Percentiles rank a stretch among this genome's conserved stretches.
Conservation (phyloP, 2,888 invertebrate species). For the Hirtodrosophila trivittata region DNA sequence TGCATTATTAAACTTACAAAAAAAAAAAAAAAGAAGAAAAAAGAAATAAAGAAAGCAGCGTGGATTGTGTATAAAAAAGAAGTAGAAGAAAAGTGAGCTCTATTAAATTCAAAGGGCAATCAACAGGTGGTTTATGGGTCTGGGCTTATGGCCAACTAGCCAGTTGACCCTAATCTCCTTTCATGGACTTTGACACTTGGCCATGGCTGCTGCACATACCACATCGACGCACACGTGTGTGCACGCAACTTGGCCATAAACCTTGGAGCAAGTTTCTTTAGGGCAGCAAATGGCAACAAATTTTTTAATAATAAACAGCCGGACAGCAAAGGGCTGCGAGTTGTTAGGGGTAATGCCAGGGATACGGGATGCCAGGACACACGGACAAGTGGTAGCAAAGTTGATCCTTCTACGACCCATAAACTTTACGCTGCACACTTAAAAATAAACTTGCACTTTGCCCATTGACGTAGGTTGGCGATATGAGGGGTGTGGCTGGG, state of each 20-base stretch:
- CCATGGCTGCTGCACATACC: slow-evolving; percentile 35
- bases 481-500: no score
- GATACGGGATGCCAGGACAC: not conserved
- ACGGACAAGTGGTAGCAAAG: slow-evolving; percentile 31
- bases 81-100: not conserved
- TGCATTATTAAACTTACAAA: slow-evolving; percentile 51
- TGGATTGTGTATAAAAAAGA: slow-evolving; percentile 6
- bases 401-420: slow-evolving; percentile 49
- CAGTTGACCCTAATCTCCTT: slow-evolving; percentile 65
- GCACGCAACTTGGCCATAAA: slow-evolving; percentile 59
- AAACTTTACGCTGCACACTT: slow-evolving; percentile 65
- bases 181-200: slow-evolving; percentile 62
- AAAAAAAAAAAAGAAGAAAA: slow-evolving; percentile 19
- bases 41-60: slow-evolving; percentile 19
- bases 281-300: slow-evolving; percentile 66
- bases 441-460: slow-evolving; percentile 63
- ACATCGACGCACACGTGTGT: slow-evolving; percentile 46
- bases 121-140: slow-evolving; percentile 56
- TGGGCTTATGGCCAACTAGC: slow-evolving; percentile 43
- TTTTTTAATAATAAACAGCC: slow-evolving; percentile 71
- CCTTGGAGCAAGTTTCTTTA: slow-evolving; percentile 49
- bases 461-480: no score
- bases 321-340: slow-evolving; percentile 19
- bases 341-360: not conserved
- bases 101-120: slow-evolving; percentile 12